Evolutionary conservation across 1,140 invertebrate genomes (phyloP), one percentile per base, ranked within the genome.

Genomic region (Bilobella aurantiaca): DNA sequence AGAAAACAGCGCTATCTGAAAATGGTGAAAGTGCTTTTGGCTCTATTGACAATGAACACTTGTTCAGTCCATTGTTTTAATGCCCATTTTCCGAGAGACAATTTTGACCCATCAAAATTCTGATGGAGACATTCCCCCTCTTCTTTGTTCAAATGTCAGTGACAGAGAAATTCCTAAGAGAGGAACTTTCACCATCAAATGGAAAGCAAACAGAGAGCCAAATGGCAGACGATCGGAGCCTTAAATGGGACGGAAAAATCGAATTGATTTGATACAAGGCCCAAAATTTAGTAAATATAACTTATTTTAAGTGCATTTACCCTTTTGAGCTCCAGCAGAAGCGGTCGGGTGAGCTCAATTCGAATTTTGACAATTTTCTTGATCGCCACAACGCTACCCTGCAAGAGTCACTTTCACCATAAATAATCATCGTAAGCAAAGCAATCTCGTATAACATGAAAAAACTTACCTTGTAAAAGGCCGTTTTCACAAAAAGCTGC

Each of bases 271-370:
- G 34, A 8, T 42, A 12, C 34, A 42, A 42, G 34, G n/a, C 34
- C 34, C 34, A 12, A 8, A 42, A 42, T 42, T 42, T 42, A 42
- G 34, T 12, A 42, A 42, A 42, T 42, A 8, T 18, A 42, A 42
- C 8, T 42, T 42, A 42, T 18, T 18, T 42, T 12, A 23, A 62
- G 23, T 27, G 14, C 28, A 73, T 75, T 77, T 78, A 88, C 86
- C 76, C 81, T 84, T 83, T 98, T 98, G 5, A 98, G 78, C 77
- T 98, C 92, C 62, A 96, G 77, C 61, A 97, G 81, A 5, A 94
- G 76, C 0, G 86, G 84, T 68, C 93, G 84, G 0, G 85, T 91
- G n/a, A 96, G 81, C 60, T 92, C 91, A 53, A 96, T 85, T 71
- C 86, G 84, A 21, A 82, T 81, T 74, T 83, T 83, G 29, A 81